Evolutionary conservation across 2,888 invertebrate genomes (phyloP).

Genomic region (Lasioglossum zephyrum): DNA sequence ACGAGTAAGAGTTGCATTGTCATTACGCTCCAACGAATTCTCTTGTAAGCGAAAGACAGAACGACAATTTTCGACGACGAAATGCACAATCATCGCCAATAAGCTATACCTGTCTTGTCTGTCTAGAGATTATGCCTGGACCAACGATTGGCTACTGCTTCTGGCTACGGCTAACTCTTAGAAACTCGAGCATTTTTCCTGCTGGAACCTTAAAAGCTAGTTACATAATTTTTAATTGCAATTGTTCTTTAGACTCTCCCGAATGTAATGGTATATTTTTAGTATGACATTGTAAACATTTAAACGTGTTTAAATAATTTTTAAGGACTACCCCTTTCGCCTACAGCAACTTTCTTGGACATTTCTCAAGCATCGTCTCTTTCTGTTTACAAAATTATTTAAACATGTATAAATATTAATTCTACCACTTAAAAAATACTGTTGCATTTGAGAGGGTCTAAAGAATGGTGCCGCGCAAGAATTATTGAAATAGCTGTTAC

Average conservation of each 20-base stretch:
- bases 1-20: conserved; percentile 10
- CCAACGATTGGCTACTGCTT: neutral
- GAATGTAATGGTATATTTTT: neutral
- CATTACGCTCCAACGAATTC: neutral
- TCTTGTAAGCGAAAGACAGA: neutral
- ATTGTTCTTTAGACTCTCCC: neutral
- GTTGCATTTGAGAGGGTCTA: neutral
- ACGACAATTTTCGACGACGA: neutral
- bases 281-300: neutral
- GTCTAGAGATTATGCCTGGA: conserved; percentile 14
- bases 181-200: neutral
- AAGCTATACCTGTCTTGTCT: neutral
- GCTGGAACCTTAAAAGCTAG: neutral
- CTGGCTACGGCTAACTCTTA: neutral
- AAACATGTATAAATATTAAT: neutral
- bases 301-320: neutral
- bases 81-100: conserved; percentile 7
- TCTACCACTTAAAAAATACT: neutral
- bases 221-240: neutral
- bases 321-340: neutral
- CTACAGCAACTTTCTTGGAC: neutral
- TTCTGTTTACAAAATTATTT: neutral
- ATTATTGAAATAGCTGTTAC: neutral
- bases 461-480: neutral
- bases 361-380: neutral